Percentiles rank a stretch among this genome's conserved stretches.
Evolutionary conservation across 1,140 invertebrate species (phyloP).

Genomic region (Temnothorax nylanderi): DNA sequence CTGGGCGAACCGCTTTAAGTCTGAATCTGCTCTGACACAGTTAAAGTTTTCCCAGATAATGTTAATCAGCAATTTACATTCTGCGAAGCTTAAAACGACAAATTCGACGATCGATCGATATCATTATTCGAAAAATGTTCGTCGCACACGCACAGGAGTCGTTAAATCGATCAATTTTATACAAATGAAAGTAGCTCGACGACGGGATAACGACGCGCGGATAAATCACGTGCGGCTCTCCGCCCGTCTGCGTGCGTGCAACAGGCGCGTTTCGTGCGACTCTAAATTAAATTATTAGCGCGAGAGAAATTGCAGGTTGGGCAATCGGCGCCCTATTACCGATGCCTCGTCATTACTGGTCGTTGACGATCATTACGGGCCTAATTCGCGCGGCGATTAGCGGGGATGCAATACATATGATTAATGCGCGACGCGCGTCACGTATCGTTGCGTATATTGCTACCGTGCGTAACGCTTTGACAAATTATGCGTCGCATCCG

Average conservation of each 20-base stretch:
- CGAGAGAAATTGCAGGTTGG: slow-evolving; percentile 46
- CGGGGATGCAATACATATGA: slow-evolving; percentile 72
- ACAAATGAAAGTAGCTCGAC: neutral
- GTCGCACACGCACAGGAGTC: neutral
- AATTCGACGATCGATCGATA: neutral
- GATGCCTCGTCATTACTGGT: neutral
- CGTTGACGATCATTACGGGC: slow-evolving; percentile 56
- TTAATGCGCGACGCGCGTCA: slow-evolving; percentile 71
- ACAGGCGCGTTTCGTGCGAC: neutral
- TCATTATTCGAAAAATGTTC: slow-evolving; percentile 2
- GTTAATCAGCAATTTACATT: neutral
- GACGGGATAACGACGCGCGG: slow-evolving; percentile 20
- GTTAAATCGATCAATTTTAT: slow-evolving; percentile 24
- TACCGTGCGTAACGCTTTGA: slow-evolving; percentile 64
- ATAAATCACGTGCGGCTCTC: neutral
- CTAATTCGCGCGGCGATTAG: slow-evolving; percentile 69
- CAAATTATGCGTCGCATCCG: slow-evolving; percentile 66
- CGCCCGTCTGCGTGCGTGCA: neutral
- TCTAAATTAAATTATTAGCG: slow-evolving; percentile 45
- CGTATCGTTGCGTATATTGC: slow-evolving; percentile 69
- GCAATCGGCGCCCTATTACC: slow-evolving; percentile 32
- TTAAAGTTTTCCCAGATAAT: neutral
- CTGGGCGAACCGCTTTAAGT: neutral
- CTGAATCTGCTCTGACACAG: neutral
- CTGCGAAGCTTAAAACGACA: neutral